These are phyloP conservation scores for Caenorhabditis imperialis DNA, from an alignment of 2,888 invertebrate species.

Conservation along the genomic window DNA sequence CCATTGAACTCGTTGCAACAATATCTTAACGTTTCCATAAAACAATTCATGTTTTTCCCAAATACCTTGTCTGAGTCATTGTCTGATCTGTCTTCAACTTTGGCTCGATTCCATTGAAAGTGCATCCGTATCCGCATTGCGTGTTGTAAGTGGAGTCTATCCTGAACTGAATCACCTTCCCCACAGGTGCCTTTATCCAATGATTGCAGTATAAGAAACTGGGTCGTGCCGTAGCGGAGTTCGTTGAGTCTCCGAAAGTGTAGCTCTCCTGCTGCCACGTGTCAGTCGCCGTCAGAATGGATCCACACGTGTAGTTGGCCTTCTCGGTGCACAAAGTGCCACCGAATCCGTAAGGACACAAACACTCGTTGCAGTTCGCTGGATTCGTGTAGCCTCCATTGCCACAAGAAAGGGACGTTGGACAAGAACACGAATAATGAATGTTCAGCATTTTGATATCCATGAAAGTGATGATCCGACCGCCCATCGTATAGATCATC, in stretches of 20 bases:
- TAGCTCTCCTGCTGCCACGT: conserved; percentile 30
- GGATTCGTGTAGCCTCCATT: conserved; percentile 73
- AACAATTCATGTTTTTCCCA: too few species aligned
- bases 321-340: conserved; percentile 59
- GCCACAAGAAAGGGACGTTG: conserved; percentile 53
- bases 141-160: conserved; percentile 47
- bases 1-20: conserved; percentile 57
- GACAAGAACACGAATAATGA: conserved; percentile 50
- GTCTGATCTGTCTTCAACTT: conserved; percentile 39
- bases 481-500: conserved; percentile 55
- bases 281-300: conserved; percentile 23
- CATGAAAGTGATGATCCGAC: conserved; percentile 44
- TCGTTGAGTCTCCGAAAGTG: conserved; percentile 40
- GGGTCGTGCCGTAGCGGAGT: conserved; percentile 32
- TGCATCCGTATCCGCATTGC: conserved; percentile 58
- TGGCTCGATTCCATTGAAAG: conserved; percentile 60
- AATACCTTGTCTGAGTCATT: conserved; percentile 39
- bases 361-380: conserved; percentile 64
- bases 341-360: conserved; percentile 66
- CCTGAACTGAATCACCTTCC: conserved; percentile 45
- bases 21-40: conserved; percentile 14
- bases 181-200: conserved; percentile 56
- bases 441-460: conserved; percentile 49
- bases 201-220: conserved; percentile 31
- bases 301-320: conserved; percentile 39